Conservation (phyloP, 2,888 invertebrate genomes). For the Hipparchia semele region DNA sequence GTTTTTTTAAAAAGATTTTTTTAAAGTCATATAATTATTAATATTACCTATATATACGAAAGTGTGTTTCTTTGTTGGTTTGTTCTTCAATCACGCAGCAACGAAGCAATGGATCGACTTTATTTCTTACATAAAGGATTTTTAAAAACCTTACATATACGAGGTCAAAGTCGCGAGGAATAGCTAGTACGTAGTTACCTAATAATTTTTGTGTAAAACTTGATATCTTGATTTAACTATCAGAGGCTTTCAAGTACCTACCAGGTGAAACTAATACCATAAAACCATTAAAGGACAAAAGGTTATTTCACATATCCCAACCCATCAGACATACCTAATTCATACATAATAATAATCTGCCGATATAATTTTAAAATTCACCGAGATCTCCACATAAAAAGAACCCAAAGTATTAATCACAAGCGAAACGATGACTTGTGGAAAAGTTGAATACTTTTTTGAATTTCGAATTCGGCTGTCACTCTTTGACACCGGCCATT, state of each 20-base stretch:
- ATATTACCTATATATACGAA: too few species aligned
- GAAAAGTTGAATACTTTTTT: constrained; percentile 64
- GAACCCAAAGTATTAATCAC: constrained; percentile 70
- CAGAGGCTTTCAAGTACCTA: constrained; percentile 24
- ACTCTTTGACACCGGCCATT: constrained; percentile 52
- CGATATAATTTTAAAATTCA: constrained; percentile 38
- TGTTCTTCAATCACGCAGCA: too few species aligned
- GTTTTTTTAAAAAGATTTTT: too few species aligned
- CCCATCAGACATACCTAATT: constrained; percentile 24
- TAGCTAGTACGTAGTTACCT: too few species aligned
- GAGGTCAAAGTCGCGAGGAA: too few species aligned
- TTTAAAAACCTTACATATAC: too few species aligned
- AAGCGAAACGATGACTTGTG: constrained; percentile 70
- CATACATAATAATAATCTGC: constrained; percentile 32
- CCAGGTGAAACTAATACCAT: constrained; percentile 25
- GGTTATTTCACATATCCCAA: constrained; percentile 23
- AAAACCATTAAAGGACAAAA: constrained; percentile 35
- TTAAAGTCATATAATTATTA: too few species aligned
- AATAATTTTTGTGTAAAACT: background rate
- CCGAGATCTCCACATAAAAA: constrained; percentile 42
- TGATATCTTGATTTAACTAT: constrained; percentile 21
- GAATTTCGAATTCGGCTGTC: constrained; percentile 68
- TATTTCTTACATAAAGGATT: too few species aligned
- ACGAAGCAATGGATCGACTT: too few species aligned
- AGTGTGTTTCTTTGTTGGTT: too few species aligned